Conservation (phyloP, 30 jellyfish, hydroid and myxozoan species). For the Pelagia noctiluca region DNA sequence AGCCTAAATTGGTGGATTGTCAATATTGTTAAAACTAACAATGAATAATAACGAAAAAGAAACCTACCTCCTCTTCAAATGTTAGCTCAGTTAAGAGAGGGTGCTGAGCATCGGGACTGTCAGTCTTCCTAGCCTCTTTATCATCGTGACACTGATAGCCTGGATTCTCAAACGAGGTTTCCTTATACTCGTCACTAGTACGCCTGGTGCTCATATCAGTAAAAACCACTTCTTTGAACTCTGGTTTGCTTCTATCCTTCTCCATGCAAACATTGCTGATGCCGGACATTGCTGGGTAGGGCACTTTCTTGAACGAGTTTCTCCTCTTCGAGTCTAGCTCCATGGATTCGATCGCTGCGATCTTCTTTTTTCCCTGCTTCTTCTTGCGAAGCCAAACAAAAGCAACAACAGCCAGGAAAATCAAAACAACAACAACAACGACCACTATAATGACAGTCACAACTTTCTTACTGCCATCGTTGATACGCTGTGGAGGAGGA, state of each 20-base stretch:
- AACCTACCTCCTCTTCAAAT: background rate
- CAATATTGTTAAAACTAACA: background rate
- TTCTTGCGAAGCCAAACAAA: constrained; percentile 42
- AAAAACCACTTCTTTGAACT: constrained; percentile 47
- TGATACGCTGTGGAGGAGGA: constrained; percentile 46
- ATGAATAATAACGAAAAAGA: background rate
- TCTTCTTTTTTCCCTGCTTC: constrained; percentile 5
- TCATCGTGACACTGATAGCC: constrained; percentile 33
- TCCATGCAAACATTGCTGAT: background rate
- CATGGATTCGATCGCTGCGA: background rate
- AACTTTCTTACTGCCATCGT: constrained; percentile 15
- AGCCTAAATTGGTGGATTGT: too few relatives aligned
- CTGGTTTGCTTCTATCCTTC: background rate
- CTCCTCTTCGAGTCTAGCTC: background rate
- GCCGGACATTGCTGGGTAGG: background rate
- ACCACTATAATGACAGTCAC: constrained; percentile 46
- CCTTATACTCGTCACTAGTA: background rate
- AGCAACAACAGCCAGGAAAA: constrained; percentile 53
- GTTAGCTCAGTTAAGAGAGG: constrained; percentile 13
- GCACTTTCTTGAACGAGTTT: background rate
- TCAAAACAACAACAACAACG: constrained; percentile 60
- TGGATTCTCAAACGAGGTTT: constrained; percentile 51
- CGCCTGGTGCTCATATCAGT: constrained; percentile 2
- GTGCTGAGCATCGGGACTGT: background rate
- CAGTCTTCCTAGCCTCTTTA: background rate